Conservation (phyloP, 2,113 vertebrate species). For the Cephalopholis sonnerati region DNA sequence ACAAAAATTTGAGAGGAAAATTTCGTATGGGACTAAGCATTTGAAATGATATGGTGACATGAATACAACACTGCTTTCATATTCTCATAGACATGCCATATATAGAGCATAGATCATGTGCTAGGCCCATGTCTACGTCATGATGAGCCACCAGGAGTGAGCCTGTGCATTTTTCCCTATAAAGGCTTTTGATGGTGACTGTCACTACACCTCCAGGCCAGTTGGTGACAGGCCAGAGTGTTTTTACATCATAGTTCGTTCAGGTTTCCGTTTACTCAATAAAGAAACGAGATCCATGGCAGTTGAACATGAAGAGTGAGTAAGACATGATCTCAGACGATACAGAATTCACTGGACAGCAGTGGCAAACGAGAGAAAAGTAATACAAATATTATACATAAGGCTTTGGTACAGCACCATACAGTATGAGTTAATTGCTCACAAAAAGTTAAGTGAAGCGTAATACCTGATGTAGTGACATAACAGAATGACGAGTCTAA, state of each 20-base stretch:
- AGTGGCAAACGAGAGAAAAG: constrained; percentile 82
- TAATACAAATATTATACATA: constrained; percentile 86
- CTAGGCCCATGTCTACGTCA: constrained; percentile 74
- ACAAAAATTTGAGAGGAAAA: constrained; percentile 89
- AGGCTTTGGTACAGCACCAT: constrained; percentile 90
- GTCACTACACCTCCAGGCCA: constrained; percentile 61
- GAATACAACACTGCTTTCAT: constrained; percentile 83
- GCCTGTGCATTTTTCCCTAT: constrained; percentile 72
- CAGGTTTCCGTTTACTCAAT: constrained; percentile 69
- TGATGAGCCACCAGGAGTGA: constrained; percentile 66
- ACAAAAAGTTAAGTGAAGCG: constrained; percentile 80
- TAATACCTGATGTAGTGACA: constrained; percentile 81
- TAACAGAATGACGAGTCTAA: constrained; percentile 71
- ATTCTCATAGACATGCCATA: constrained; percentile 78
- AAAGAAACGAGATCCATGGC: constrained; percentile 76
- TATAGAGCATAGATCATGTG: constrained; percentile 78
- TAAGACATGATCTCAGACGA: constrained; percentile 77
- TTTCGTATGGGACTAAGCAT: constrained; percentile 85
- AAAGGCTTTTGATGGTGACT: constrained; percentile 69
- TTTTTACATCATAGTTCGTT: constrained; percentile 59
- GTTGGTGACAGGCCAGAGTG: constrained; percentile 65
- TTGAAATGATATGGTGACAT: constrained; percentile 85
- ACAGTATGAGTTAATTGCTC: constrained; percentile 85
- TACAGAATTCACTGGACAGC: constrained; percentile 81
- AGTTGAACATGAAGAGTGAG: constrained; percentile 80